Conservation (phyloP, 2,113 vertebrate species). For the Conger conger region DNA sequence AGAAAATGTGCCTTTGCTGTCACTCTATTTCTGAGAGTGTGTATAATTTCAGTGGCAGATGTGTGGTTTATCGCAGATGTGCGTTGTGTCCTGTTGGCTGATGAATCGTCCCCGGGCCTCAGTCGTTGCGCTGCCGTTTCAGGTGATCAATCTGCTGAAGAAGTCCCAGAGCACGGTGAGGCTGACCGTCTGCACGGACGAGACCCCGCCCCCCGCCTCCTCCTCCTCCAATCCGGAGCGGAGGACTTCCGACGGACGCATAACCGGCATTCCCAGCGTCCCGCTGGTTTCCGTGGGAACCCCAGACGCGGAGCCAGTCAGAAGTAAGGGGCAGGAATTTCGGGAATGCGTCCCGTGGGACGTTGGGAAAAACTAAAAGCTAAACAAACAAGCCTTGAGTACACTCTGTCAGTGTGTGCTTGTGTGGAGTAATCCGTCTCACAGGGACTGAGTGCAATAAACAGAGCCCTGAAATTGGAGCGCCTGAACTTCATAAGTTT, state of each 20-base stretch:
- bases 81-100: background rate
- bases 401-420: background rate
- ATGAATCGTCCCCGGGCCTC: background rate
- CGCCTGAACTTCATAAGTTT: background rate
- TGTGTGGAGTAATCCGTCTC: background rate
- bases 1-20: no score
- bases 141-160: slow-evolving; percentile 80
- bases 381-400: background rate
- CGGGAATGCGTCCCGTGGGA: background rate
- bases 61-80: background rate
- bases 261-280: slow-evolving; percentile 42
- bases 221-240: slow-evolving; percentile 38
- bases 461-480: background rate
- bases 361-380: background rate
- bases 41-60: no score
- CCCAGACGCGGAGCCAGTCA: slow-evolving; percentile 68
- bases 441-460: background rate
- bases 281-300: slow-evolving; percentile 44
- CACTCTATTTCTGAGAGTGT: no score
- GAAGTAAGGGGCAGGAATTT: slow-evolving; percentile 70
- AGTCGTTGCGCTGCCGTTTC: slow-evolving; percentile 24
- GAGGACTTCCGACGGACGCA: slow-evolving; percentile 50
- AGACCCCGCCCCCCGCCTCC: slow-evolving; percentile 37
- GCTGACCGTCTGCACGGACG: slow-evolving; percentile 71
- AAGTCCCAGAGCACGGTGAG: slow-evolving; percentile 69